Conservation (phyloP, 1,140 invertebrate species). For the Vanessa atalanta region DNA sequence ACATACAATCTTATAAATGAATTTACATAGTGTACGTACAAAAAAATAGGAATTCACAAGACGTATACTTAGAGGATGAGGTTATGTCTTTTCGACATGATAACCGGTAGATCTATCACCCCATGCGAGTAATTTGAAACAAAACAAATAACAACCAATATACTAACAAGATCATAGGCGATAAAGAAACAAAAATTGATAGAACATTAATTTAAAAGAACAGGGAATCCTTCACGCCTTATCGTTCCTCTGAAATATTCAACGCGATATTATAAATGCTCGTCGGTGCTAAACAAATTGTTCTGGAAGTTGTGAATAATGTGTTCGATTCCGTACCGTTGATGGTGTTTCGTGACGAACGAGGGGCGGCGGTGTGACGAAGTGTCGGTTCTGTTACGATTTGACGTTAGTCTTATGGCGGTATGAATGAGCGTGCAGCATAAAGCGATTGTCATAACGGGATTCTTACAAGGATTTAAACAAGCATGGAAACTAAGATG, state of each 20-base stretch:
- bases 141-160: constrained; percentile 9
- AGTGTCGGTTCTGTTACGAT: constrained; percentile 19
- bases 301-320: constrained; percentile 37
- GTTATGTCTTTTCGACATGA: too few species aligned
- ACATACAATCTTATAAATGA: too few species aligned
- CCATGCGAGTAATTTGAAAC: background rate
- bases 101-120: too few species aligned
- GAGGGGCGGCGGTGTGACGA: constrained; percentile 36
- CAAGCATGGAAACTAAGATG: too few species aligned
- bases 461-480: too few species aligned
- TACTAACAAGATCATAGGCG: background rate
- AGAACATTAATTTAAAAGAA: constrained; percentile 23
- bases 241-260: constrained; percentile 28
- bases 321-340: constrained; percentile 34
- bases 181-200: constrained; percentile 30
- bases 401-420: constrained; percentile 18
- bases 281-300: constrained; percentile 37
- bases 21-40: too few species aligned
- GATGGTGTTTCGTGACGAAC: constrained; percentile 38
- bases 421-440: background rate
- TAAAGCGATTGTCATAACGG: background rate
- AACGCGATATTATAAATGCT: constrained; percentile 39
- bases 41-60: too few species aligned
- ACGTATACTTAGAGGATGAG: too few species aligned
- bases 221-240: constrained; percentile 20